Evolutionary conservation across 1,140 invertebrate species (phyloP), one percentile per base, ranked within the genome.

Genomic region (Euschistus heros): DNA sequence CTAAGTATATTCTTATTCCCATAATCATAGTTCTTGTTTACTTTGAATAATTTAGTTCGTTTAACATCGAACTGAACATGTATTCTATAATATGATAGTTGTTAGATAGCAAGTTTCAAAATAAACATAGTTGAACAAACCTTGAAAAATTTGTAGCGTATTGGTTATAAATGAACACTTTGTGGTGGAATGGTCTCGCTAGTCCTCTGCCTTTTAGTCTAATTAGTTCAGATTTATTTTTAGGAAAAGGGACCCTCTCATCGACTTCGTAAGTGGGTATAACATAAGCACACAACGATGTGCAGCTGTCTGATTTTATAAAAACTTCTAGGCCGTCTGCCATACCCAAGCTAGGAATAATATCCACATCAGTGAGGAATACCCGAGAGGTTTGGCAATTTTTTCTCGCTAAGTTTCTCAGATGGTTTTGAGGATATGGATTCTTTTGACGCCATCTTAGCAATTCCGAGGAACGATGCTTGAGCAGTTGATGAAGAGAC

Each of bases 161-260:
- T 75, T 97, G 91, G 75, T 94, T 94, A 73, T 91, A 89, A 69
- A 92, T 90, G 75, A 94, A 97, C 46, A 94, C 87, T 74, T 92
- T 91, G 68, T 89, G 85, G 76, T 97, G 94, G 73, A 97, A 97
- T 0, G 92, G 93, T 72, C 91, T 82, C 0, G 92, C 89, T 6
- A 89, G 74, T 18, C 86, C 86, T 69, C 86, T 86, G 63, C 80
- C 83, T 2, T 88, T 86, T 26, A 92, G 74, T 61, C 86, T 76
- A 13, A 94, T 72, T 1, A 97, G 75, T 44, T 88, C 86, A 2
- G 80, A 81, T 74, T 94, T 94, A 68, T 87, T 89, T 4, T 76
- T 73, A 0, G 92, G 92, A 72, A 92, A 91, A 1, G 79, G 77
- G 1, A 89, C 85, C 33, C 84, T 76, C 22, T 83, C 81, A 69